Evolutionary conservation across 1,140 invertebrate genomes (phyloP).

Genomic region (Pseudobourletiella spinata): DNA sequence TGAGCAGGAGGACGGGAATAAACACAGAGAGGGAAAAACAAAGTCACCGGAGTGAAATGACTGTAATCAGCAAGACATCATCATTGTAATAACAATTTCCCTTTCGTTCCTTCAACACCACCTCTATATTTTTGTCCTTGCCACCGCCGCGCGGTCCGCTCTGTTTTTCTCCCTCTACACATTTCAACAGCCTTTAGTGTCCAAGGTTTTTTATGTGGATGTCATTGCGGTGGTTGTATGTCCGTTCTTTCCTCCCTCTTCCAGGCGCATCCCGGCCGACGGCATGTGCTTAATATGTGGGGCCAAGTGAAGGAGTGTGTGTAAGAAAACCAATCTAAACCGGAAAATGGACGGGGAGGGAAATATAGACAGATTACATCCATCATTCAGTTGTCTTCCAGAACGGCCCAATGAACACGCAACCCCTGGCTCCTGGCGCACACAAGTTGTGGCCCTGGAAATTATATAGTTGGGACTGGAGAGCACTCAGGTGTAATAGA

Average conservation of each 20-base stretch:
- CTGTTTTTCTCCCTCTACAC: not conserved
- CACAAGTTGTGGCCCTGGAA: too few species aligned
- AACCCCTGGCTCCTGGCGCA: too few species aligned
- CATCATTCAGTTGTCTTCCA: not conserved
- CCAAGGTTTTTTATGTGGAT: not conserved
- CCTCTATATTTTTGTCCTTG: not conserved
- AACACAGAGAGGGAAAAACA: slow-evolving; percentile 1
- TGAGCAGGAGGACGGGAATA: not conserved
- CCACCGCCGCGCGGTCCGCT: too few species aligned
- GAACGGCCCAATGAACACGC: too few species aligned
- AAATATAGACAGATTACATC: slow-evolving; percentile 4
- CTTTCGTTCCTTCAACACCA: not conserved
- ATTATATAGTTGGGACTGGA: too few species aligned
- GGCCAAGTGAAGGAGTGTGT: not conserved
- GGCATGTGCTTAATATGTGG: too few species aligned
- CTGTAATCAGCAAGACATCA: slow-evolving; percentile 3
- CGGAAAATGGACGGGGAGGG: not conserved
- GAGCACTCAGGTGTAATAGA: too few species aligned
- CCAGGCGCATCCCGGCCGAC: too few species aligned
- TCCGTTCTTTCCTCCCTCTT: not conserved
- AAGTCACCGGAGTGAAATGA: slow-evolving; percentile 2
- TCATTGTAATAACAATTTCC: slow-evolving; percentile 3
- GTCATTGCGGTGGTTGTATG: not conserved
- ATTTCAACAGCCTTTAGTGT: not conserved
- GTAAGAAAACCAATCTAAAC: slow-evolving; percentile 8